Percentiles rank a stretch among this genome's conserved stretches.
Conservation (phyloP, 2,797 vertebrate genomes). For the Myripristis jacobus region DNA sequence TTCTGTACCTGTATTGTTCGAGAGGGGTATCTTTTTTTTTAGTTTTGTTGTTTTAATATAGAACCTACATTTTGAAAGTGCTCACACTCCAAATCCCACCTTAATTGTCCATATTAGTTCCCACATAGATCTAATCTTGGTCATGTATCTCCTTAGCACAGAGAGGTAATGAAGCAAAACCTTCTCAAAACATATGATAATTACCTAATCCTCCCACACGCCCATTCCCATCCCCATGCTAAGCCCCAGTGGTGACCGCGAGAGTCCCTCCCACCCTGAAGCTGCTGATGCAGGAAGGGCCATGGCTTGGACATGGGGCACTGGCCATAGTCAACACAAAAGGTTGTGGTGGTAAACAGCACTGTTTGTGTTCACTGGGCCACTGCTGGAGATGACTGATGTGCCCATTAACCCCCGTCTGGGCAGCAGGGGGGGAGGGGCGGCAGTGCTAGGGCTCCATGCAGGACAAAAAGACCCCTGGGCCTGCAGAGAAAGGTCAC, state of each 20-base stretch:
- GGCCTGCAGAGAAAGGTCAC: slow-evolving; percentile 73
- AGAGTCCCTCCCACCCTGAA: slow-evolving; percentile 33
- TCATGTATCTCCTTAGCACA: slow-evolving; percentile 11
- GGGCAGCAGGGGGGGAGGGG: slow-evolving; percentile 60
- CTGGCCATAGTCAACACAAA: slow-evolving; percentile 75
- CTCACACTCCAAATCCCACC: slow-evolving; percentile 4
- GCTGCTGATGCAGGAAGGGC: slow-evolving; percentile 61
- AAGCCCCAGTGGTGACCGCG: slow-evolving; percentile 23
- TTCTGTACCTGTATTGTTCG: neutral
- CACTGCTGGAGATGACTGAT: slow-evolving; percentile 78
- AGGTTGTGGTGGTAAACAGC: slow-evolving; percentile 77
- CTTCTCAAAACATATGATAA: slow-evolving; percentile 47
- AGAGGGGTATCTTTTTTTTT: slow-evolving; percentile 7
- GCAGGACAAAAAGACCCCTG: slow-evolving; percentile 73
- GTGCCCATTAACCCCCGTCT: slow-evolving; percentile 74
- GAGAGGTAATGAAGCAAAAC: slow-evolving; percentile 52
- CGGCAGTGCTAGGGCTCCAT: slow-evolving; percentile 33
- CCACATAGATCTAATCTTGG: slow-evolving; percentile 27
- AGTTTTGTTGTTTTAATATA: slow-evolving; percentile 24
- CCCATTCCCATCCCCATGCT: slow-evolving; percentile 44
- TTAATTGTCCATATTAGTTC: slow-evolving; percentile 36
- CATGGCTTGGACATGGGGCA: slow-evolving; percentile 63
- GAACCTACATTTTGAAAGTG: slow-evolving; percentile 3
- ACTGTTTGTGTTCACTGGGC: slow-evolving; percentile 78
- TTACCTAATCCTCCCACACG: slow-evolving; percentile 39